Evolutionary conservation across 2,113 vertebrate genomes (phyloP), one percentile per base, ranked within the genome.

Genomic region (Dicentrarchus labrax): DNA sequence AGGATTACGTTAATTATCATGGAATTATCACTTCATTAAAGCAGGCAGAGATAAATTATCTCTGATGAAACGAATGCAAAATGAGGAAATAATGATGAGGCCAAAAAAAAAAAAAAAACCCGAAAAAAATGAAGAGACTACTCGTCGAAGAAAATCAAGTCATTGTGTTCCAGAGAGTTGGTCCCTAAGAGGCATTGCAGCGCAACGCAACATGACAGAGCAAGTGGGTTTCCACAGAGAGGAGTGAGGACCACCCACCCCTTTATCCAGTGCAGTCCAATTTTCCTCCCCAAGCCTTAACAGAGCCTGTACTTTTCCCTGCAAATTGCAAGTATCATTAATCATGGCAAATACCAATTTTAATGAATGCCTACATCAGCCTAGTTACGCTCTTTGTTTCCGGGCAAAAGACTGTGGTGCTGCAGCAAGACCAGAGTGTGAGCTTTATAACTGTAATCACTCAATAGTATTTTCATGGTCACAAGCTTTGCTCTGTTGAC

Each of bases 1-100:
- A 90, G 92, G 94, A 95, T 95, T 95, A 94, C 80, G 91, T 94
- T 94, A 94, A 96, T 96, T 94, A 95, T 95, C 87, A 84, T 85
- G 90, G 92, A 95, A 94, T 96, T 95, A 95, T 94, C 94, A 94
- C 94, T 95, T 95, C 95, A 95, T 95, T 96, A 96, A 94, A 94
- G 90, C 90, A 92, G 94, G 92, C 93, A 92, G 91, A 94, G 92
- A 94, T 94, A 90, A 94, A 95, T 95, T 87, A 93, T 94, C 93
- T 93, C 89, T 89, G 91, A 94, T 94, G 89, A 95, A 94, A 95
- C 82, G 41, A 89, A 94, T 93, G 83, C 87, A 83, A 93, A 93
- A 94, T 93, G 90, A 93, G 92, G 88, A 94, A 93, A 93, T 94
- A 94, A 93, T 90, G 92, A 95, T 93, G 85, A 65, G 50, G 70